phyloP scores from a whole-genome alignment of 1,140 invertebrate genomes.

The Dysdera silvatica region DNA sequence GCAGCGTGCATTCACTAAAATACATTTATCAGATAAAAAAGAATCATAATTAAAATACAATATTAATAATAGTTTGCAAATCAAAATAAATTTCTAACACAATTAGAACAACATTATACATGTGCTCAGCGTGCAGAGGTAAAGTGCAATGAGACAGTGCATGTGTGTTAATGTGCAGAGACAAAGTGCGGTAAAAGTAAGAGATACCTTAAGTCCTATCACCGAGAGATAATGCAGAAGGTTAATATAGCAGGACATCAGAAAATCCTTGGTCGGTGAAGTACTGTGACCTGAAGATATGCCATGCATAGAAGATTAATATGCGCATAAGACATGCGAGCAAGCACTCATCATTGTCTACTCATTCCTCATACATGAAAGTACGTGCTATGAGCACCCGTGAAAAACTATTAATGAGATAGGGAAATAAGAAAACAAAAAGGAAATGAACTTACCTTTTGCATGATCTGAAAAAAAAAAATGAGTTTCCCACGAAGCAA shows the following conservation, averaged over 20 bases:
- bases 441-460: neutral
- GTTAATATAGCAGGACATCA: slow-evolving; percentile 23
- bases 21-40: no score
- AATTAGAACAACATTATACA: no score
- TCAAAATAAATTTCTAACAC: no score
- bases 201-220: slow-evolving; percentile 18
- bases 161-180: no score
- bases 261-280: slow-evolving; percentile 10
- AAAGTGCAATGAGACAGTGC: no score
- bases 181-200: no score
- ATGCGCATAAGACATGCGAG: neutral
- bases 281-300: slow-evolving; percentile 17
- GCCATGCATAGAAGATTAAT: neutral
- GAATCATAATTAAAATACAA: no score
- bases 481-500: no score
- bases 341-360: neutral
- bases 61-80: no score
- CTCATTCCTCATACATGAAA: neutral
- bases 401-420: neutral
- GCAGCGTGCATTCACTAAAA: no score
- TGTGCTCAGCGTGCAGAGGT: no score
- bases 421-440: neutral
- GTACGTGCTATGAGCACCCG: neutral
- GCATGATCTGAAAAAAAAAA: no score
- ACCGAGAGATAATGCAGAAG: slow-evolving; percentile 12